phyloP scores from a whole-genome alignment of 2,888 invertebrate genomes.

The Nomada fucata region DNA sequence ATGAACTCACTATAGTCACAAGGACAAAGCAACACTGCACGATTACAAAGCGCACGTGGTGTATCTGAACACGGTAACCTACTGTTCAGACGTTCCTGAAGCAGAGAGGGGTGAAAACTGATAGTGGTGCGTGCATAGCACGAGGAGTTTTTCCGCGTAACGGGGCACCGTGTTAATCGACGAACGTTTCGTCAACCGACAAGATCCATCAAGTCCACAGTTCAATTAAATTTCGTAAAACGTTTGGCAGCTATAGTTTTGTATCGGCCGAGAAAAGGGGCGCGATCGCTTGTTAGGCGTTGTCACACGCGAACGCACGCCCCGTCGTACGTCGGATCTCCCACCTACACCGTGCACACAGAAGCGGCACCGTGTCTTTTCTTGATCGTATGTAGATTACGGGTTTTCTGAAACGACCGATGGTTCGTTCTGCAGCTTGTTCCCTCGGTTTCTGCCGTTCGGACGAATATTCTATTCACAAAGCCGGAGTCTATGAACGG shows the following conservation, averaged over 20 bases:
- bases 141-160: slow-evolving; percentile 48
- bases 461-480: slow-evolving; percentile 32
- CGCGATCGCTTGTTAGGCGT: slow-evolving; percentile 76
- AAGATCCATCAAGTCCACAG: slow-evolving; percentile 57
- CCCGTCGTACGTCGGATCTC: slow-evolving; percentile 65
- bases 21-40: slow-evolving; percentile 58
- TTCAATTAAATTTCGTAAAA: slow-evolving; percentile 19
- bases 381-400: slow-evolving; percentile 45
- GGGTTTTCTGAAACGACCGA: slow-evolving; percentile 50
- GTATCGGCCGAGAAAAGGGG: slow-evolving; percentile 60
- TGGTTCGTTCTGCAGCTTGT: slow-evolving; percentile 21
- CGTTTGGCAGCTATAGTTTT: slow-evolving; percentile 25
- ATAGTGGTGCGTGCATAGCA: slow-evolving; percentile 61
- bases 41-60: slow-evolving; percentile 59
- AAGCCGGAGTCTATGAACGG: slow-evolving; percentile 34
- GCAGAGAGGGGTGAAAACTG: slow-evolving; percentile 52
- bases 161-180: slow-evolving; percentile 34
- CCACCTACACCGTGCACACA: slow-evolving; percentile 63
- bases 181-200: slow-evolving; percentile 38
- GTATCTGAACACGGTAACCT: slow-evolving; percentile 63
- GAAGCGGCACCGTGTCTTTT: slow-evolving; percentile 43
- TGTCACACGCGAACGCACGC: slow-evolving; percentile 76
- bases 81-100: slow-evolving; percentile 63
- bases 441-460: slow-evolving; percentile 1
- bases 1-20: slow-evolving; percentile 67